A percentile compares a stretch with the other conserved stretches of the same genome.
phyloP scores from a whole-genome alignment of 2,888 invertebrate species.

The Slavum lentiscoides region DNA sequence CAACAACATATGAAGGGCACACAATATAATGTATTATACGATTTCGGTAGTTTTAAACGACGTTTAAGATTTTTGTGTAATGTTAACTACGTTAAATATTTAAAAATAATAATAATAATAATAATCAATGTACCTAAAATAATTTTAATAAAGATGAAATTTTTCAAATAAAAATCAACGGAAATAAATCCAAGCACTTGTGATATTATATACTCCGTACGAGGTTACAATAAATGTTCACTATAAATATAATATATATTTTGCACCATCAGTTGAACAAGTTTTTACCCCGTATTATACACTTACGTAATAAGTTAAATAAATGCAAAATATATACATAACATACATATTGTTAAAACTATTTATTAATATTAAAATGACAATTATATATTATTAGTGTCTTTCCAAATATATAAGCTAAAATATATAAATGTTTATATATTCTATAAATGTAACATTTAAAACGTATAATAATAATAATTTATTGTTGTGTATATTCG shows the following conservation, averaged over 20 bases:
- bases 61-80: background rate
- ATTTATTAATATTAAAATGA: conserved; percentile 21
- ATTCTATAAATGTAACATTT: conserved; percentile 15
- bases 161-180: conserved; percentile 23
- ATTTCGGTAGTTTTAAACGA: background rate
- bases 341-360: conserved; percentile 5
- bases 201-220: conserved; percentile 26
- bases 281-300: conserved; percentile 38
- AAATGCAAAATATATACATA: conserved; percentile 23
- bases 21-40: background rate
- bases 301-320: conserved; percentile 12
- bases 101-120: conserved; percentile 22
- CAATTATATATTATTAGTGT: conserved; percentile 39
- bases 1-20: background rate
- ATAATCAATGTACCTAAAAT: background rate
- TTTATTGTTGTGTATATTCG: background rate
- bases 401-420: conserved; percentile 33
- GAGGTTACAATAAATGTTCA: conserved; percentile 42
- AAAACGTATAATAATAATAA: background rate
- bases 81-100: background rate
- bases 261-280: conserved; percentile 51
- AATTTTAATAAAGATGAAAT: background rate
- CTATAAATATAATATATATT: conserved; percentile 41
- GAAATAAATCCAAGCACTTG: conserved; percentile 36
- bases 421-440: background rate